phyloP scores from a whole-genome alignment of 1,140 invertebrate genomes.

The Idris sp. region DNA sequence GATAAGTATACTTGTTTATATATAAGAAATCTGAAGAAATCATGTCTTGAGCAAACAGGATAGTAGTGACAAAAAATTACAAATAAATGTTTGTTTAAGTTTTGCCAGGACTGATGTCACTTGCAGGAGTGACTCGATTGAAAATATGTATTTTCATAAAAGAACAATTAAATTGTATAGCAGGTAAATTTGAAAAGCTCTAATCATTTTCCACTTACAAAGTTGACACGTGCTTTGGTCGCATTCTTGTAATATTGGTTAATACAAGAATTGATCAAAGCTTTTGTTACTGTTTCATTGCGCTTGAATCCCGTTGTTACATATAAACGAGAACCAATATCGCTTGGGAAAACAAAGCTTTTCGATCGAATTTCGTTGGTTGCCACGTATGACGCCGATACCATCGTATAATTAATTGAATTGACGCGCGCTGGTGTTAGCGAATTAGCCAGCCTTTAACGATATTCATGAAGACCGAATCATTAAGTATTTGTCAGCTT shows the following conservation, averaged over 20 bases:
- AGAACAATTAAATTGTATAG: too few relatives aligned
- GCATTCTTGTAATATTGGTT: constrained; percentile 28
- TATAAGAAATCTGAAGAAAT: too few relatives aligned
- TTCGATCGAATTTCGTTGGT: constrained; percentile 43
- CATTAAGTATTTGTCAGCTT: constrained; percentile 63
- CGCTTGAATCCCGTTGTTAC: constrained; percentile 24
- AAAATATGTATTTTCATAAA: too few relatives aligned
- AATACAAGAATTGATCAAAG: constrained; percentile 42
- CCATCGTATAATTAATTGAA: constrained; percentile 58
- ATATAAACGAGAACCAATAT: constrained; percentile 35
- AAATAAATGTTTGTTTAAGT: too few relatives aligned
- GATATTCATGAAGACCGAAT: constrained; percentile 49
- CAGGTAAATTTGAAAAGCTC: too few relatives aligned
- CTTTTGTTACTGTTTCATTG: constrained; percentile 37
- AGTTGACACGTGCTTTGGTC: constrained; percentile 8
- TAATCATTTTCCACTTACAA: too few relatives aligned
- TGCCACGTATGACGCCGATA: constrained; percentile 39
- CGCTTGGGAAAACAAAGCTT: constrained; percentile 37
- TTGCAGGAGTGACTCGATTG: too few relatives aligned
- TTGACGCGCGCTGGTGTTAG: constrained; percentile 41
- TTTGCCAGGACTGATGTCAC: too few relatives aligned
- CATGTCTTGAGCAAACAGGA: too few relatives aligned
- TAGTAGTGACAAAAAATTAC: too few relatives aligned
- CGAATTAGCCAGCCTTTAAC: constrained; percentile 52
- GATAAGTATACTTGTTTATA: too few relatives aligned